These are phyloP conservation scores for Diadophis punctatus DNA, from an alignment of 2,113 vertebrate species.

Conservation along the genomic window DNA sequence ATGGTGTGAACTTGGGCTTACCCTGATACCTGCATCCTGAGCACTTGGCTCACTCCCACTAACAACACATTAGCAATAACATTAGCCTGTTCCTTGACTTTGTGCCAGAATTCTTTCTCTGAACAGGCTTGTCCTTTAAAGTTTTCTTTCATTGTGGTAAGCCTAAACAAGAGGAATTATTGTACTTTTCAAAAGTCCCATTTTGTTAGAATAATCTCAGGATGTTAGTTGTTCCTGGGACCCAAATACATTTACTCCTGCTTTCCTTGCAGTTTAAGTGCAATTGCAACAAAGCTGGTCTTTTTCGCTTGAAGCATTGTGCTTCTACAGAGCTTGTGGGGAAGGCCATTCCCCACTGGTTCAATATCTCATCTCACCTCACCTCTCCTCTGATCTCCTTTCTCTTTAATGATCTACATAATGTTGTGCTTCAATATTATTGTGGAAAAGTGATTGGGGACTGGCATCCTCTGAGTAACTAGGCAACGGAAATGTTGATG, in stretches of 20 bases:
- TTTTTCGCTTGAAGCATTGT: neutral
- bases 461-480: neutral
- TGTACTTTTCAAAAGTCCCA: neutral
- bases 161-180: neutral
- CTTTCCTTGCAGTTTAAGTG: neutral
- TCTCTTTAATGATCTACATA: neutral
- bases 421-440: neutral
- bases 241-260: neutral
- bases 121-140: neutral
- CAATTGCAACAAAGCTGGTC: neutral
- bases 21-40: neutral
- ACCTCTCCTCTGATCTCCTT: neutral
- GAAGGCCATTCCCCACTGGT: neutral
- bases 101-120: neutral
- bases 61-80: neutral
- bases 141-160: neutral
- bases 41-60: neutral
- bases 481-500: neutral
- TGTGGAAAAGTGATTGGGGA: neutral
- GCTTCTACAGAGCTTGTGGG: neutral
- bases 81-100: neutral
- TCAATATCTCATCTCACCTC: neutral
- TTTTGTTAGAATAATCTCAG: neutral
- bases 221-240: neutral
- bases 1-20: neutral